These are phyloP conservation scores for Eleginops maclovinus DNA, from an alignment of 2,113 vertebrate genomes.

Conservation along the genomic window DNA sequence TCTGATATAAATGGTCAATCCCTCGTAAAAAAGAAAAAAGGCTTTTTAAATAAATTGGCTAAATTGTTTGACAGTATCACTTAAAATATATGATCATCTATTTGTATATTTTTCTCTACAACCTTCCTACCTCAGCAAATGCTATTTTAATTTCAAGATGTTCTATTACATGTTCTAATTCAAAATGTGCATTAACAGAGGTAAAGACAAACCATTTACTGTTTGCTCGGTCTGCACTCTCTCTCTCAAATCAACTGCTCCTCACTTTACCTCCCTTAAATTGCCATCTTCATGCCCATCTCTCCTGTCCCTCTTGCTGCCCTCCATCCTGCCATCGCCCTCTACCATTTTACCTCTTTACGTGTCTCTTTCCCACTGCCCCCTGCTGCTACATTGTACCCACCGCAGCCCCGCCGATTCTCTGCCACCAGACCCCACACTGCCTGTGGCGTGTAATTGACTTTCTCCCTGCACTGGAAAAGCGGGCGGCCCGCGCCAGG, in stretches of 20 bases:
- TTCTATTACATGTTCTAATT: background rate
- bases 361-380: slow-evolving; percentile 55
- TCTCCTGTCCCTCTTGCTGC: slow-evolving; percentile 17
- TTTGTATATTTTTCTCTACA: background rate
- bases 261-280: slow-evolving; percentile 18
- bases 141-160: background rate
- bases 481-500: slow-evolving; percentile 75
- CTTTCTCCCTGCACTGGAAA: slow-evolving; percentile 78
- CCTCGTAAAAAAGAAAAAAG: too few species aligned
- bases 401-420: slow-evolving; percentile 62
- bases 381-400: slow-evolving; percentile 72
- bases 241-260: background rate
- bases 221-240: slow-evolving; percentile 1
- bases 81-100: too few species aligned
- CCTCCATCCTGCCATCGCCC: slow-evolving; percentile 43
- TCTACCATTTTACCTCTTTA: slow-evolving; percentile 44
- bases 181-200: slow-evolving; percentile 1
- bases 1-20: background rate
- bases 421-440: slow-evolving; percentile 74
- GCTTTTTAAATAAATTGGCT: too few species aligned
- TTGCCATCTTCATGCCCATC: slow-evolving; percentile 34
- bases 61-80: too few species aligned
- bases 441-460: slow-evolving; percentile 84
- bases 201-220: slow-evolving; percentile 2
- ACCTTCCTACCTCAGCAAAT: background rate